Evolutionary conservation across 2,888 invertebrate genomes (phyloP).

Genomic region (Drymonia ruficornis): DNA sequence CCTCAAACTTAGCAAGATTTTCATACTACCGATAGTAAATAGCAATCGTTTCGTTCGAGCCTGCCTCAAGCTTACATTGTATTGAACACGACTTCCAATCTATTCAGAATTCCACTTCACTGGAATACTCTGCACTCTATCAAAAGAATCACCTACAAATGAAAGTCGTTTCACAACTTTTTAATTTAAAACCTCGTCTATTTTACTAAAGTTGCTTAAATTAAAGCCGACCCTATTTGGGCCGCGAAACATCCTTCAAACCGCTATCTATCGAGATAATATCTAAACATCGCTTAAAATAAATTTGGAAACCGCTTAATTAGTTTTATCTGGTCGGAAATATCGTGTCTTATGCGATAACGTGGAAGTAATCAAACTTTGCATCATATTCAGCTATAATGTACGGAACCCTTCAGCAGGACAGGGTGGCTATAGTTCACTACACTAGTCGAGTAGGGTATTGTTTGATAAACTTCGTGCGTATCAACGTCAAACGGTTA

Average conservation of each 20-base stretch:
- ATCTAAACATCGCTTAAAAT: slow-evolving; percentile 6
- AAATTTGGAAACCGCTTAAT: slow-evolving; percentile 5
- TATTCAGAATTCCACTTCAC: slow-evolving; percentile 2
- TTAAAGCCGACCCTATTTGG: slow-evolving; percentile 1
- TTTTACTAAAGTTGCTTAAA: not conserved
- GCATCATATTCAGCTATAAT: not conserved
- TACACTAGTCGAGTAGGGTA: too few relatives aligned
- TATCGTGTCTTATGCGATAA: slow-evolving; percentile 1
- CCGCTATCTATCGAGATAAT: slow-evolving; percentile 1
- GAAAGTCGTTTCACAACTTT: slow-evolving; percentile 1
- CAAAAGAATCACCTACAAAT: slow-evolving; percentile 7
- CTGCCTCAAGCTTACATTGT: not conserved
- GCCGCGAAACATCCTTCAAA: slow-evolving; percentile 4
- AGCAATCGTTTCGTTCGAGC: not conserved
- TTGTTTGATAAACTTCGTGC: too few relatives aligned
- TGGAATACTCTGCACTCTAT: not conserved
- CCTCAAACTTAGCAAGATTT: not conserved
- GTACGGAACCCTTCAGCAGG: not conserved
- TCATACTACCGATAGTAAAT: not conserved
- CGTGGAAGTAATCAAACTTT: not conserved
- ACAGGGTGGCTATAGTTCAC: not conserved
- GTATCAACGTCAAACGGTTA: too few relatives aligned
- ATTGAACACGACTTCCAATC: not conserved
- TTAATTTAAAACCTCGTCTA: slow-evolving; percentile 4
- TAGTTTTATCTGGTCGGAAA: not conserved